Percentiles rank a stretch among this genome's conserved stretches.
Conservation (phyloP, 2,888 invertebrate genomes). For the Caenorhabditis sp. region DNA sequence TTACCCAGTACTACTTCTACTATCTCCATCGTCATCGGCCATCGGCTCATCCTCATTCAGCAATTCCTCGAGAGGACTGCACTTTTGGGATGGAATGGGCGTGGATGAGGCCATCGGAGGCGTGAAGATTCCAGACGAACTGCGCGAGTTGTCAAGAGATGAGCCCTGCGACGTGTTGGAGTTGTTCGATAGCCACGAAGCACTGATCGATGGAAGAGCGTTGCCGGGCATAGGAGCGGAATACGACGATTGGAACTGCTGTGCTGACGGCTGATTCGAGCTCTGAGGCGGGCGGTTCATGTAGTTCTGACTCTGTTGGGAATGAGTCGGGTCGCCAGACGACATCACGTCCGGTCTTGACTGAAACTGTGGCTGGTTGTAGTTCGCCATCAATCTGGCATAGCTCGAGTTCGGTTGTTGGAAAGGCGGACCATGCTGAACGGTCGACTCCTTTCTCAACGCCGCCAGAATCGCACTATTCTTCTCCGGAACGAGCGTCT, state of each 20-base stretch:
- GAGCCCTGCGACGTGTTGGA: not conserved
- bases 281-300: not conserved
- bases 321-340: not conserved
- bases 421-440: too few species aligned
- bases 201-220: conserved; percentile 43
- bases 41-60: conserved; percentile 16
- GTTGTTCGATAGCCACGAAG: conserved; percentile 46
- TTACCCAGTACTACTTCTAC: conserved; percentile 55
- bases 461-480: conserved; percentile 40
- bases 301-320: not conserved
- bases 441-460: conserved; percentile 6
- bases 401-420: not conserved
- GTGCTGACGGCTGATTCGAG: not conserved
- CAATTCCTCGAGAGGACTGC: conserved; percentile 26
- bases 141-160: not conserved
- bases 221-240: not conserved
- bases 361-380: too few species aligned
- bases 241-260: not conserved
- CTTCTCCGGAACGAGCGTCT: conserved; percentile 2
- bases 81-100: conserved; percentile 20
- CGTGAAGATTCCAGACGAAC: conserved; percentile 23
- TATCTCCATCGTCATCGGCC: conserved; percentile 38
- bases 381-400: not conserved
- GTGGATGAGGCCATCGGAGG: conserved; percentile 27
- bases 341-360: too few species aligned